These are phyloP conservation scores for Cetoscarus ocellatus DNA, from an alignment of 2,797 vertebrate genomes.

Conservation along the genomic window DNA sequence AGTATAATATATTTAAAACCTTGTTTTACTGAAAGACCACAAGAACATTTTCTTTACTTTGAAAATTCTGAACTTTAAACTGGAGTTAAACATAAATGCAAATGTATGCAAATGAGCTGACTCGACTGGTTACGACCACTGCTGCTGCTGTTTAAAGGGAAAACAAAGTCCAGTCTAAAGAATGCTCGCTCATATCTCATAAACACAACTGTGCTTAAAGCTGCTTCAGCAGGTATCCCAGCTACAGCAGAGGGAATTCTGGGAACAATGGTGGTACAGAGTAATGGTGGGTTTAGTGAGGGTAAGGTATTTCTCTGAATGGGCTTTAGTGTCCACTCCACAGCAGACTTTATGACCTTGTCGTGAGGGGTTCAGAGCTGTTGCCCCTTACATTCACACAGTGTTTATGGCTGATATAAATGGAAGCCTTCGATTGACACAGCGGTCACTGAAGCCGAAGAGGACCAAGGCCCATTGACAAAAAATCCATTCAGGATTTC, in stretches of 20 bases:
- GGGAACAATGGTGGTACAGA: slow-evolving; percentile 51
- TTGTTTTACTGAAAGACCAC: too few species aligned
- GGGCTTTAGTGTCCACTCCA: slow-evolving; percentile 59
- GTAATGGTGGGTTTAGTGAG: slow-evolving; percentile 30
- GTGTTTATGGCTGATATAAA: slow-evolving; percentile 62
- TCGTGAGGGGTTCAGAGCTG: slow-evolving; percentile 45
- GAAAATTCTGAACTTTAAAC: too few species aligned
- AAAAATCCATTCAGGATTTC: slow-evolving; percentile 56
- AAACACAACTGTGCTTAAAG: slow-evolving; percentile 56
- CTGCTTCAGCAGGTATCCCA: slow-evolving; percentile 63
- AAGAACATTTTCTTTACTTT: too few species aligned
- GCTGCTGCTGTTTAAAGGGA: slow-evolving; percentile 31
- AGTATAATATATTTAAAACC: too few species aligned
- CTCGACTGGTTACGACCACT: not conserved
- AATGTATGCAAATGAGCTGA: not conserved
- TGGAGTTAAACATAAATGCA: too few species aligned
- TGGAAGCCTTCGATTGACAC: slow-evolving; percentile 54
- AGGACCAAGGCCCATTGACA: slow-evolving; percentile 59
- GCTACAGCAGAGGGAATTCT: slow-evolving; percentile 65
- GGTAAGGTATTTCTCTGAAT: slow-evolving; percentile 50
- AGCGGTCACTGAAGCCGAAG: slow-evolving; percentile 11
- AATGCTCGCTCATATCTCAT: slow-evolving; percentile 50
- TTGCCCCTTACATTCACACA: slow-evolving; percentile 52
- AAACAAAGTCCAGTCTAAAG: slow-evolving; percentile 8
- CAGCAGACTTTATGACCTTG: slow-evolving; percentile 59